phyloP scores from a whole-genome alignment of 1,140 invertebrate genomes.

The Calliopsis andreniformis region DNA sequence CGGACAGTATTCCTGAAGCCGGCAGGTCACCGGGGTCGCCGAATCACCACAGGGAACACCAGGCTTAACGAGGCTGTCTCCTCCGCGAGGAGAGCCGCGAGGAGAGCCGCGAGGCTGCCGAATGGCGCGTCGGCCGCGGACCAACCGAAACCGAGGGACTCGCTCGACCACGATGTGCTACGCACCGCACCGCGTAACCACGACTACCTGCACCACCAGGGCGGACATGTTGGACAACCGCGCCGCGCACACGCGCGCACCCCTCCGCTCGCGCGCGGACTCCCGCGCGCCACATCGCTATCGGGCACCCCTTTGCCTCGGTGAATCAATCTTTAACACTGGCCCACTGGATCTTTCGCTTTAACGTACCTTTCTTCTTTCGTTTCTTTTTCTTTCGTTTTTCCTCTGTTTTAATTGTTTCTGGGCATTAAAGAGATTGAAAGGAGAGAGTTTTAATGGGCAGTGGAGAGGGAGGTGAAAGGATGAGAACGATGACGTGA shows the following conservation, averaged over 20 bases:
- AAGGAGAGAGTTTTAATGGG: no score
- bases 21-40: no score
- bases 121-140: constrained; percentile 10
- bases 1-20: background rate
- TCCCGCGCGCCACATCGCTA: background rate
- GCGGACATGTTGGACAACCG: constrained; percentile 59
- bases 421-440: no score
- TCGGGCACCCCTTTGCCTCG: no score
- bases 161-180: constrained; percentile 44
- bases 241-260: constrained; percentile 52
- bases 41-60: no score
- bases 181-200: constrained; percentile 63
- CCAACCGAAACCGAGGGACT: constrained; percentile 31
- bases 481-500: no score
- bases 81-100: constrained; percentile 8
- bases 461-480: no score
- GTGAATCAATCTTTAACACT: no score
- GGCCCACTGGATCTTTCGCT: no score
- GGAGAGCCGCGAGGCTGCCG: background rate
- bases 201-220: constrained; percentile 56
- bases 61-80: background rate
- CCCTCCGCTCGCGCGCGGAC: background rate
- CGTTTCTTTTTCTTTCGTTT: no score
- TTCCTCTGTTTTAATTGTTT: no score
- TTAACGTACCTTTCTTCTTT: no score